phyloP scores from a whole-genome alignment of 2,797 vertebrate genomes.

The Notoglanidium macrostoma region DNA sequence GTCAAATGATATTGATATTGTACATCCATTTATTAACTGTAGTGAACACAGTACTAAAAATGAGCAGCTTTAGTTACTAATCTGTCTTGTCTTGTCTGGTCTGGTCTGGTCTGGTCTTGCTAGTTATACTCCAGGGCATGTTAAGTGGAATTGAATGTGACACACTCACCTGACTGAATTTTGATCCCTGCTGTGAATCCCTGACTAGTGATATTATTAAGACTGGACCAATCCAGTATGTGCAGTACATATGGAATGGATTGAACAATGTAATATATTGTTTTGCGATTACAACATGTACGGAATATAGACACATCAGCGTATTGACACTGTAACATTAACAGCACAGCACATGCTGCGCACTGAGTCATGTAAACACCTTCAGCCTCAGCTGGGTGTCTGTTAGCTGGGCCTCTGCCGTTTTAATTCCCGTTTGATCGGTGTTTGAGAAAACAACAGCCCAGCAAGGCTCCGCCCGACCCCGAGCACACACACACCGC shows the following conservation, averaged over 20 bases:
- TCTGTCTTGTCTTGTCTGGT: not conserved
- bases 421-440: slow-evolving; percentile 74
- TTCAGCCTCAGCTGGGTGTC: slow-evolving; percentile 60
- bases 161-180: not conserved
- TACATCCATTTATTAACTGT: not conserved
- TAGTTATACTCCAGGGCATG: not conserved
- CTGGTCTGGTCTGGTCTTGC: too few species aligned
- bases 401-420: slow-evolving; percentile 63
- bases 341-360: slow-evolving; percentile 24
- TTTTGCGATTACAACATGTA: not conserved
- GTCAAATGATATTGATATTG: not conserved
- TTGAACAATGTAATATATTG: slow-evolving; percentile 2
- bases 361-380: slow-evolving; percentile 41
- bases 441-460: slow-evolving; percentile 70
- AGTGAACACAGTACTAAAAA: not conserved
- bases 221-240: not conserved
- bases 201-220: not conserved
- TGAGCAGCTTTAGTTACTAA: not conserved
- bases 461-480: slow-evolving; percentile 63
- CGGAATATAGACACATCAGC: not conserved
- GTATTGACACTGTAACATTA: slow-evolving; percentile 30
- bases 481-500: slow-evolving; percentile 46
- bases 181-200: not conserved
- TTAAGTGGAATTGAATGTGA: not conserved
- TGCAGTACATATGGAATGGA: too few species aligned